Evolutionary conservation across 2,888 invertebrate species (phyloP).

Genomic region (Drosophila borealis): DNA sequence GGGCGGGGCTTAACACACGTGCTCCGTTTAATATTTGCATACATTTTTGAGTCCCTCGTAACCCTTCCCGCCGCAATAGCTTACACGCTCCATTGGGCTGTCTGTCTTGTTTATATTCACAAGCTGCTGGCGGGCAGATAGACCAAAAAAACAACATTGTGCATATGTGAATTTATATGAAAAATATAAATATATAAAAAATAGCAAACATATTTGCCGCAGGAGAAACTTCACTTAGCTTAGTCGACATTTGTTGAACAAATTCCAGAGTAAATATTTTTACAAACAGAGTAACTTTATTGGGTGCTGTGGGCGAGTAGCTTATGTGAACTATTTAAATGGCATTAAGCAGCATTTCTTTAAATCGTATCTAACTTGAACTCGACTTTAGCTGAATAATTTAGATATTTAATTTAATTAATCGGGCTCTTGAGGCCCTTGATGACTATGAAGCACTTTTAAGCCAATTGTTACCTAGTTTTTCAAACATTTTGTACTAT

Average conservation of each 20-base stretch:
- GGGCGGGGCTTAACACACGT: conserved; percentile 2
- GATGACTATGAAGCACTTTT: background rate
- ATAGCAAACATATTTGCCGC: background rate
- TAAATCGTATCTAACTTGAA: background rate
- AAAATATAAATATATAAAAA: conserved; percentile 1
- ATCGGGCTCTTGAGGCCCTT: background rate
- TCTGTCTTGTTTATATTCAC: conserved; percentile 56
- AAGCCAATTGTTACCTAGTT: background rate
- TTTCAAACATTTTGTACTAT: conserved; percentile 2
- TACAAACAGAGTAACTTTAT: conserved; percentile 1
- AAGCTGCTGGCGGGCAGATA: conserved; percentile 38
- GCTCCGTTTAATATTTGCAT: conserved; percentile 44
- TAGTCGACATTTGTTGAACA: conserved; percentile 16
- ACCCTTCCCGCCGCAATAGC: background rate
- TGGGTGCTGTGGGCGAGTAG: background rate
- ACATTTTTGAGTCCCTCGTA: conserved; percentile 12
- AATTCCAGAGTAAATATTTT: conserved; percentile 13
- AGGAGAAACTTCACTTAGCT: background rate
- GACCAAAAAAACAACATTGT: conserved; percentile 21
- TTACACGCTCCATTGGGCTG: conserved; percentile 12
- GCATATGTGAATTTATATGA: conserved; percentile 17
- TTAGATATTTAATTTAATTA: background rate
- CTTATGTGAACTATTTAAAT: background rate
- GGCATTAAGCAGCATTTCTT: background rate
- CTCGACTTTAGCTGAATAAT: background rate